Base-by-base conservation (phyloP, 2,888 invertebrate species). In the Steinernema hermaphroditum region DNA sequence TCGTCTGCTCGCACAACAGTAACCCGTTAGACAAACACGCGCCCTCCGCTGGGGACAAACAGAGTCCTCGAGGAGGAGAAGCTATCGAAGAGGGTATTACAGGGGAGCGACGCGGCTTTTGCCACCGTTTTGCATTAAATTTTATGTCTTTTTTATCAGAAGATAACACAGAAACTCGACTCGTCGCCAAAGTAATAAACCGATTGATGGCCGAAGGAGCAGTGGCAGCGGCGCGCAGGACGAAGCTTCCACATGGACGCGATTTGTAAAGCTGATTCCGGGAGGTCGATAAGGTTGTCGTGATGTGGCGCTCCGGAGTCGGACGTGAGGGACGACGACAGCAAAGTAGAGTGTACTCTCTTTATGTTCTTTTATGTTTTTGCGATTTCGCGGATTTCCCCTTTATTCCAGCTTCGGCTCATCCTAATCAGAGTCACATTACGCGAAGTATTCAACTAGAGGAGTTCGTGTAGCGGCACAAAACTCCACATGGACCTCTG, bases 51-150 rank as follows among this genome's bases (percentile, higher is more conserved):
- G 62, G 32, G 62, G 50, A 6, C 4, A 14, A 32, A 32, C 29
- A 8, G 6, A 12, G 37, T 37, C 6, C 37, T 4, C 4, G 37
- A 46, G n/a, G 16, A 41, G 43, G 16, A 27, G 54, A 54, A 54
- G 27, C 19, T 27, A 19, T 27, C 54, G 54, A 54, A 54, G 27
- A 14, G 24, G 54, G 54, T 27, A 27, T 22, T 54, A 14, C 24
- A 8, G 43, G 16, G 43, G 43, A 41, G n/a, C 16, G 22, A 19
- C 16, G 22, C 62, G 62, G 62, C 29, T 62, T 32, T 32, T 62
- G 62, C 62, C 62, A 62, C 62, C 62, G 62, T 62, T 62, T 62
- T 62, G 62, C 62, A 32, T 62, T 62, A 62, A 62, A n/a, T 54
- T 62, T 62, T n/a, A 62, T 62, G 62, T 29, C 62, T 32, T 62